phyloP scores from a whole-genome alignment of 2,888 invertebrate species.

The Alsophila aescularia region DNA sequence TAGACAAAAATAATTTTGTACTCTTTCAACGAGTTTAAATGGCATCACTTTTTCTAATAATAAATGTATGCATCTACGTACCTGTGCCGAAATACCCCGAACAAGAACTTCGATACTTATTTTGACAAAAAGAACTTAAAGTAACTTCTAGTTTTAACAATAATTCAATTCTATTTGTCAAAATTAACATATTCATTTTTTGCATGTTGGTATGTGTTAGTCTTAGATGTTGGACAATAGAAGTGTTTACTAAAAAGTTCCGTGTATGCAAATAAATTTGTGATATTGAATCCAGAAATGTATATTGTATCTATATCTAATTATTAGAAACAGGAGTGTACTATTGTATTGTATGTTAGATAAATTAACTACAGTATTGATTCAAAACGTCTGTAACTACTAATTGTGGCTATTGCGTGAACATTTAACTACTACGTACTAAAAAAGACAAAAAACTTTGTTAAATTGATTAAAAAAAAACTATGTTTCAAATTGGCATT shows the following conservation, averaged over 20 bases:
- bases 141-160: constrained; percentile 25
- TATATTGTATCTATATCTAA: constrained; percentile 3
- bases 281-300: background rate
- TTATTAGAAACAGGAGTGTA: constrained; percentile 34
- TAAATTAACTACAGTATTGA: constrained; percentile 35
- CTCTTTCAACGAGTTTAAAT: constrained; percentile 81
- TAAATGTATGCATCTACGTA: constrained; percentile 76
- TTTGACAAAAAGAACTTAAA: constrained; percentile 34
- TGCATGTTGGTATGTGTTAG: background rate
- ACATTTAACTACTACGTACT: constrained; percentile 32
- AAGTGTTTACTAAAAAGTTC: background rate
- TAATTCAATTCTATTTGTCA: constrained; percentile 14
- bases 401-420: constrained; percentile 38
- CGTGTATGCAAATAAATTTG: constrained; percentile 1
- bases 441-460: constrained; percentile 35
- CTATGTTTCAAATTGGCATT: constrained; percentile 36
- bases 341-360: constrained; percentile 31
- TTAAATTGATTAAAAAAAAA: constrained; percentile 32
- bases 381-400: constrained; percentile 34
- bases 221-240: constrained; percentile 1
- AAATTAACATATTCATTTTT: constrained; percentile 19
- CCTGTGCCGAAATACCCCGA: constrained; percentile 53
- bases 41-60: constrained; percentile 69
- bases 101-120: constrained; percentile 31
- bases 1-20: constrained; percentile 85